Base-by-base conservation (phyloP, 2,888 invertebrate genomes). In the Isotomurus palustris region DNA sequence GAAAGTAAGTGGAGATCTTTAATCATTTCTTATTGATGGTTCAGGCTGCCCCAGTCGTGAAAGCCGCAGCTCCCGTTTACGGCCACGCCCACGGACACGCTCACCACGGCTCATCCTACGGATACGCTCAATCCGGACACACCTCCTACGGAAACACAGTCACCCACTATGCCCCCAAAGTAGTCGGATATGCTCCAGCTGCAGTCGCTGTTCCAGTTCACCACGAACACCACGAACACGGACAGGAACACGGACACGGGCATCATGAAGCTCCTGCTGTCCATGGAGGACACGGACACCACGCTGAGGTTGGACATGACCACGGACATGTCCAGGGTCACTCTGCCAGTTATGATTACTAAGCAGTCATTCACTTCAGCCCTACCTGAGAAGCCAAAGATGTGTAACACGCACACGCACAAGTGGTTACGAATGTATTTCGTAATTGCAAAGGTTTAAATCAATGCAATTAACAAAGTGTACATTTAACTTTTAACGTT, bases 1-100 rank as follows among this genome's bases (percentile, higher is more conserved):
- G 14, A 32, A 10, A 32, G 32, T 14, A 32, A 8, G 32, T 32
- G 32, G 32, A 32, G 32, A 32, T 10, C n/a, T n/a, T n/a, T n/a
- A n/a, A n/a, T n/a, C n/a, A n/a, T n/a, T n/a, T n/a, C n/a, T n/a
- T n/a, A n/a, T 35, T 21, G 25, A 43, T 45, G 17, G 32, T 53
- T 41, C 43, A 53, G 35, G 56, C 57, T 27, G 51, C 54, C 25
- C 62, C 58, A 8, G 53, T 62, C 6, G 56, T 62, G 12, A 62
- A 62, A 32, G 62, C 53, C 49, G 27, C 27, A 28, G 35, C 35
- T n/a, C 54, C 54, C 8, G 54, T 36, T 21, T 40, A 51, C 38
- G 25, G 19, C 10, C 45, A 53, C 19, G 5, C 5, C 21, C 38
- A 38, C 38, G 36, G 35, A 35, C n/a, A n/a, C n/a, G n/a, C n/a